Evolutionary conservation across 2,888 invertebrate species (phyloP).

Genomic region (Heteromurus nitidus): DNA sequence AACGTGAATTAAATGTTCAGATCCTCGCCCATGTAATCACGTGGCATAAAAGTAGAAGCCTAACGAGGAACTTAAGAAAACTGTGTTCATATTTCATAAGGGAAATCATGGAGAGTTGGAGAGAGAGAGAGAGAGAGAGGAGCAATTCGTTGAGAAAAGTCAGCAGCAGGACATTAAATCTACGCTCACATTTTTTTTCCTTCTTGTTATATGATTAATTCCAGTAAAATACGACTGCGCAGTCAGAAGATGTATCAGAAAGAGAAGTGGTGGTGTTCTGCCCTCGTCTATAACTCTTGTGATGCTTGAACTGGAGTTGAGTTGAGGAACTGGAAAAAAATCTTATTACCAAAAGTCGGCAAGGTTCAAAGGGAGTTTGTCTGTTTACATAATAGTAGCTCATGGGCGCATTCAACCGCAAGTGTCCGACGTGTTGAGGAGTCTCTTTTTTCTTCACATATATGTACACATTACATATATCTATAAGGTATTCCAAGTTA

Average conservation of each 20-base stretch:
- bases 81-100: too few species aligned
- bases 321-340: slow-evolving; percentile 62
- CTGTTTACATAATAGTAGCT: slow-evolving; percentile 72
- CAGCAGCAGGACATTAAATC: too few species aligned
- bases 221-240: background rate
- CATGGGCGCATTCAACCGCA: slow-evolving; percentile 72
- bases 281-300: slow-evolving; percentile 2
- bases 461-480: background rate
- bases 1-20: too few species aligned
- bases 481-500: too few species aligned
- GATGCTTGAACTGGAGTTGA: slow-evolving; percentile 16
- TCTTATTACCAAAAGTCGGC: slow-evolving; percentile 71
- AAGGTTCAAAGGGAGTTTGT: slow-evolving; percentile 69
- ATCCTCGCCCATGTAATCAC: too few species aligned
- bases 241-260: background rate
- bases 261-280: background rate
- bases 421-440: slow-evolving; percentile 71
- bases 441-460: slow-evolving; percentile 30
- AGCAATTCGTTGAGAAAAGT: too few species aligned
- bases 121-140: too few species aligned
- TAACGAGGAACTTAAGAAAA: too few species aligned
- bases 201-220: slow-evolving; percentile 6
- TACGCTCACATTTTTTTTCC: too few species aligned
- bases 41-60: too few species aligned
- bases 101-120: too few species aligned